A percentile compares a stretch with the other conserved stretches of the same genome.
Conservation (phyloP, 2,888 invertebrate species). For the Agonopterix alstromeriana region DNA sequence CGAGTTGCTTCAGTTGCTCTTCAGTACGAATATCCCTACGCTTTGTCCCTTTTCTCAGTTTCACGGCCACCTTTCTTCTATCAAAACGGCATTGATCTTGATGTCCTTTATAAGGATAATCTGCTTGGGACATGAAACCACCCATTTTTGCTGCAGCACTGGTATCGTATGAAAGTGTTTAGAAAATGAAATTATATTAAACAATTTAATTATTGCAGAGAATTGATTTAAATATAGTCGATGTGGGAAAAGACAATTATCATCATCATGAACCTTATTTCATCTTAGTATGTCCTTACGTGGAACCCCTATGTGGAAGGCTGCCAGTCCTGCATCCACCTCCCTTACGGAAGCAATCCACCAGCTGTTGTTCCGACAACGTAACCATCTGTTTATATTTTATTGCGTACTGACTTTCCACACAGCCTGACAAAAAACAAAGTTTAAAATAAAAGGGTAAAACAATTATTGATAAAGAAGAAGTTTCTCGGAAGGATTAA, state of each 20-base stretch:
- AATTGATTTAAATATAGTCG: no score
- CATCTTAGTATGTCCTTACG: no score
- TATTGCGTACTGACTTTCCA: neutral
- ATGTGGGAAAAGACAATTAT: no score
- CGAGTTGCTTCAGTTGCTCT: neutral
- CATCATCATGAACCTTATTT: no score
- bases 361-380: neutral
- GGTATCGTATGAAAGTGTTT: no score
- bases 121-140: neutral
- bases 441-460: no score
- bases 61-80: no score
- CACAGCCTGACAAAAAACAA: neutral
- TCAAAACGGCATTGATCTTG: neutral
- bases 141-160: neutral
- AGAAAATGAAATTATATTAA: no score
- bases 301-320: no score
- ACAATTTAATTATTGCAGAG: no score
- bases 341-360: neutral
- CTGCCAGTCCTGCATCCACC: neutral
- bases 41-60: neutral
- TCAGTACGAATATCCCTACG: neutral
- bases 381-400: neutral
- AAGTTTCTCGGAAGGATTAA: no score
- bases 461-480: no score
- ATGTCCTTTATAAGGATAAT: neutral